phyloP scores from a whole-genome alignment of 2,113 vertebrate genomes.

The Hystrix brachyura region DNA sequence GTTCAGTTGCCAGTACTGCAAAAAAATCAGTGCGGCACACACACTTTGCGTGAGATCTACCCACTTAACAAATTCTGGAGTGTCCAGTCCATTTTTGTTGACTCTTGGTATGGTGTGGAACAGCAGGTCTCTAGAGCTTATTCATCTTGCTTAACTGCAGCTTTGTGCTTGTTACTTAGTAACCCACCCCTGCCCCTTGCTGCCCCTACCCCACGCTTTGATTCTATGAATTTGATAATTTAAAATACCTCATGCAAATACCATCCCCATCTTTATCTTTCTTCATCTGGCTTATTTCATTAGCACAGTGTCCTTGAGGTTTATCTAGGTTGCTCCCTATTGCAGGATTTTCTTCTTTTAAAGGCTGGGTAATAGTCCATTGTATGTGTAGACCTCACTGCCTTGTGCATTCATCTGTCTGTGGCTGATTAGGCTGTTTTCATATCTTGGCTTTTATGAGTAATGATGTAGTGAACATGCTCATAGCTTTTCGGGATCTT shows the following conservation, averaged over 20 bases:
- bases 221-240: not conserved
- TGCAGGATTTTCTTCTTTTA: not conserved
- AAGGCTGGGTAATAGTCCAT: not conserved
- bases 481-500: not conserved
- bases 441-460: not conserved
- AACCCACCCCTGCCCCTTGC: too few relatives aligned
- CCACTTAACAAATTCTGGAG: not conserved
- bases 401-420: not conserved
- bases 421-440: too few relatives aligned
- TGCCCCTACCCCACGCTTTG: not conserved
- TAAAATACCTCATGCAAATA: not conserved
- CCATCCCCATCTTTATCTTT: not conserved
- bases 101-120: rapidly evolving
- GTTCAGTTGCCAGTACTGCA: not conserved
- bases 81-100: not conserved
- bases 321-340: not conserved
- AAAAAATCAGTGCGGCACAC: too few relatives aligned
- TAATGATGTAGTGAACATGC: not conserved
- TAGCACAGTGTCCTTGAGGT: not conserved
- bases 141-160: not conserved
- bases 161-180: not conserved
- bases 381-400: not conserved
- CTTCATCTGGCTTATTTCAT: not conserved
- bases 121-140: not conserved
- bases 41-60: not conserved